These are phyloP conservation scores for Philereme transversata DNA, from an alignment of 2,888 invertebrate species.

Conservation along the genomic window DNA sequence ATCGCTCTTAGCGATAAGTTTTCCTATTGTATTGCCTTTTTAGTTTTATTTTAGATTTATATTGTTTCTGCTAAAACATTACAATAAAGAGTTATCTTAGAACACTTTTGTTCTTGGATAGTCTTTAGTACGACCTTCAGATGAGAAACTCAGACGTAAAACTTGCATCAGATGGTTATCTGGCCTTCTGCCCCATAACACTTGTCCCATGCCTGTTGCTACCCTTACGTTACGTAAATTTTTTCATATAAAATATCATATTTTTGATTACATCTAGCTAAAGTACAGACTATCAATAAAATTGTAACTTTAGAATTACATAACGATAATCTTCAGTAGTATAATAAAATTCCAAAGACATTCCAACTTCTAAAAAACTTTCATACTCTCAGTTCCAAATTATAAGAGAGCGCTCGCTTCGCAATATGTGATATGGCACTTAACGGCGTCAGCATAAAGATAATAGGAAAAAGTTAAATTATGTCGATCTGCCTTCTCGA, in stretches of 20 bases:
- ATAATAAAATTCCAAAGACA: constrained; percentile 36
- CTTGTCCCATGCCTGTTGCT: neutral
- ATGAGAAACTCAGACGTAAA: too few species aligned
- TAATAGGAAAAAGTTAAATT: constrained; percentile 84
- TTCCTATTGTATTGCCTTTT: too few species aligned
- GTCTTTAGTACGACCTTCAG: too few species aligned
- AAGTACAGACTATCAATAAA: neutral
- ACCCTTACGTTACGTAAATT: neutral
- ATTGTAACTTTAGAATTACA: neutral
- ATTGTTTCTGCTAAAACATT: too few species aligned
- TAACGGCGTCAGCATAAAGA: constrained; percentile 80
- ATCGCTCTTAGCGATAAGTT: too few species aligned
- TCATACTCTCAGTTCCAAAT: constrained; percentile 48
- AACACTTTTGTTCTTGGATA: too few species aligned
- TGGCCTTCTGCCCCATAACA: neutral
- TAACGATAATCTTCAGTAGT: neutral
- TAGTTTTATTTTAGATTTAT: too few species aligned
- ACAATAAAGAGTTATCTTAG: too few species aligned
- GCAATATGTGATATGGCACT: constrained; percentile 71
- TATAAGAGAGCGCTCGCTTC: constrained; percentile 60
- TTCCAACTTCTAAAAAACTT: constrained; percentile 36
- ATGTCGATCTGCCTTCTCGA: constrained; percentile 75
- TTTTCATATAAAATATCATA: too few species aligned
- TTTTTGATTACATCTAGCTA: neutral
- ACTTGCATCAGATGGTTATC: too few species aligned